A percentile compares a stretch with the other conserved stretches of the same genome.
Conservation (phyloP, 2,888 invertebrate species). For the Melieria crassipennis region DNA sequence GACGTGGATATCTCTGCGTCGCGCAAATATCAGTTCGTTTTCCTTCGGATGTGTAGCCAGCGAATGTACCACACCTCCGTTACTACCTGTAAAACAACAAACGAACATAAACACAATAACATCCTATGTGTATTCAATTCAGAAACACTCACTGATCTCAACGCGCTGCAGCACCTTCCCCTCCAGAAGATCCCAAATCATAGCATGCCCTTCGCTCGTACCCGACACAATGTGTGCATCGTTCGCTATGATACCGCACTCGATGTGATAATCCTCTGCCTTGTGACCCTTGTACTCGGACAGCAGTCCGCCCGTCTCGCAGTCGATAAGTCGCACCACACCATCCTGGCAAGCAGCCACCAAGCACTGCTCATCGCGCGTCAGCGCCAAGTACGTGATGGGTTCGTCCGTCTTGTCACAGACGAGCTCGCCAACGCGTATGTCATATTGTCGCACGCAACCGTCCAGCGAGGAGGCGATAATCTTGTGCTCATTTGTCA, state of each 20-base stretch:
- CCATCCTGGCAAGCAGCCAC: conserved; percentile 87
- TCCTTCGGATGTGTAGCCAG: conserved; percentile 80
- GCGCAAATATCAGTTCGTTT: conserved; percentile 60
- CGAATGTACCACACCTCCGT: conserved; percentile 78
- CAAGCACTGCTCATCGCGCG: conserved; percentile 92
- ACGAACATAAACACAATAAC: not conserved
- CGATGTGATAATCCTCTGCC: conserved; percentile 84
- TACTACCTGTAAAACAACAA: conserved; percentile 51
- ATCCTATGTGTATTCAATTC: not conserved
- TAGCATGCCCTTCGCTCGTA: conserved; percentile 78
- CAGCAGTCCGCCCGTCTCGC: conserved; percentile 80
- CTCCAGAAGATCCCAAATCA: conserved; percentile 86
- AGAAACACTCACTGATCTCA: conserved; percentile 51
- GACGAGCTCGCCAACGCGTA: conserved; percentile 84
- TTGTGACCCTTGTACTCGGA: conserved; percentile 85
- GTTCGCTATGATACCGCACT: conserved; percentile 83
- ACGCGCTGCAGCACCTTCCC: conserved; percentile 69
- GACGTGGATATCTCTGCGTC: conserved; percentile 61
- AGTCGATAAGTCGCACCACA: conserved; percentile 87
- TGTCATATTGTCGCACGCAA: conserved; percentile 87
- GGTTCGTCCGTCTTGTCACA: conserved; percentile 87
- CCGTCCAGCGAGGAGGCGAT: conserved; percentile 91
- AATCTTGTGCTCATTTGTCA: conserved; percentile 90
- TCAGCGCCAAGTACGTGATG: conserved; percentile 80
- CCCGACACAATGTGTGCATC: conserved; percentile 91